Percentiles rank a stretch among this genome's conserved stretches.
These are phyloP conservation scores for Dendrocopos noguchii DNA, from an alignment of 2,113 vertebrate species.

Conservation along the genomic window DNA sequence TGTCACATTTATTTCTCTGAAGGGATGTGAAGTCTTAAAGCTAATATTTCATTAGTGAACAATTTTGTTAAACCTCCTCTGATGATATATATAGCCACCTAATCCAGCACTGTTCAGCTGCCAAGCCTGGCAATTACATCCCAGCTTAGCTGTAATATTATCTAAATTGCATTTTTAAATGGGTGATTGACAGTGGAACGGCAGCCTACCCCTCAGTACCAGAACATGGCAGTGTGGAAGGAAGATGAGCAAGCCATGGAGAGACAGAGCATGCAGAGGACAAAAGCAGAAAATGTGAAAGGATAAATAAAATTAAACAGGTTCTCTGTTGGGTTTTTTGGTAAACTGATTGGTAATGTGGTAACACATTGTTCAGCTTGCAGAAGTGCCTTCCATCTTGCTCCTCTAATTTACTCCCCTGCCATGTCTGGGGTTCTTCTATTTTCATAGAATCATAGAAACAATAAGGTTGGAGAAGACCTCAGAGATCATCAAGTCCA, in stretches of 20 bases:
- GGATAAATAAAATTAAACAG: background rate
- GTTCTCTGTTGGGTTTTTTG: background rate
- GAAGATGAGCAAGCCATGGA: background rate
- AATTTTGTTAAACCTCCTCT: slow-evolving; percentile 43
- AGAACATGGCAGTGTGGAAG: background rate
- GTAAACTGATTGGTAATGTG: background rate
- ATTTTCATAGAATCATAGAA: background rate
- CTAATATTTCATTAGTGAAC: slow-evolving; percentile 46
- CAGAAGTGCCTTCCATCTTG: background rate
- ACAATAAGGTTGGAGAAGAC: too few relatives aligned
- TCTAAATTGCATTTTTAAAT: slow-evolving; percentile 28
- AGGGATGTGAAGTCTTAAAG: slow-evolving; percentile 52
- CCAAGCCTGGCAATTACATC: slow-evolving; percentile 14
- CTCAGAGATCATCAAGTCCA: too few relatives aligned
- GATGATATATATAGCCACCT: slow-evolving; percentile 41
- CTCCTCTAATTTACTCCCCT: background rate
- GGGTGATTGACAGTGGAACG: background rate
- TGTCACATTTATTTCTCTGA: background rate
- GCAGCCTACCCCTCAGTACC: background rate
- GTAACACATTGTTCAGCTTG: background rate
- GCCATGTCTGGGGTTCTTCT: background rate
- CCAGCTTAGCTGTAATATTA: slow-evolving; percentile 40
- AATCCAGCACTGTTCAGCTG: slow-evolving; percentile 20
- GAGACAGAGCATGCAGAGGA: background rate
- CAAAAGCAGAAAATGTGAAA: background rate